Evolutionary conservation across 2,888 invertebrate genomes (phyloP), one percentile per base, ranked within the genome.

Genomic region (Conomelus anceps): DNA sequence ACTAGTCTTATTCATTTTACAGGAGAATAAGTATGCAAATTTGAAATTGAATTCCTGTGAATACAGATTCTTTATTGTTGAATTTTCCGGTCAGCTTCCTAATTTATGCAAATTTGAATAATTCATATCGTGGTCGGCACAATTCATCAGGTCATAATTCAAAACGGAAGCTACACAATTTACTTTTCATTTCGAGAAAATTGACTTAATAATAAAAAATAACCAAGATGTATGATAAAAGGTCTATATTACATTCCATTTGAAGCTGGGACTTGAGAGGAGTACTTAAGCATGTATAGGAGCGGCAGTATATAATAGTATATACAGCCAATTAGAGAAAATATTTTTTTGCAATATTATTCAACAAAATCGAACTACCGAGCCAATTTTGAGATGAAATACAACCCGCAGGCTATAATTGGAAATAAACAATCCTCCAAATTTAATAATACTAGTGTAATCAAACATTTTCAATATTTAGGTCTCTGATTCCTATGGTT

Each of bases 121-220:
- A 63, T 63, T 63, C n/a, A n/a, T 63, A 63, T 63, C 63, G n/a
- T n/a, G n/a, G 63, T 63, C 63, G 63, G 63, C 88, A 86, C 86
- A 41, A 41, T 88, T 88, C 13, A 6, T 88, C 1, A 34, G 41
- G 20, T 88, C 22, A 63, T 88, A 22, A 41, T 41, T 63, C 41
- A 41, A 88, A 88, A 63, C 63, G 63, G 63, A 63, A 63, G 63
- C 63, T 26, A 26, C 4, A 4, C 4, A 26, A 26, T 26, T 63
- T n/a, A 63, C 63, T 63, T 63, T 63, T 13, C n/a, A 63, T 63
- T 63, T 63, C 63, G 63, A 13, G 63, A n/a, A 3, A n/a, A n/a
- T n/a, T n/a, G n/a, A 63, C n/a, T 63, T 7, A n/a, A 4, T n/a
- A n/a, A 63, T 1, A n/a, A 63, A 63, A 63, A n/a, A 63, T 34